Evolutionary conservation across 2,113 vertebrate genomes (phyloP), one percentile per base, ranked within the genome.

Genomic region (Crypturellus undulatus): DNA sequence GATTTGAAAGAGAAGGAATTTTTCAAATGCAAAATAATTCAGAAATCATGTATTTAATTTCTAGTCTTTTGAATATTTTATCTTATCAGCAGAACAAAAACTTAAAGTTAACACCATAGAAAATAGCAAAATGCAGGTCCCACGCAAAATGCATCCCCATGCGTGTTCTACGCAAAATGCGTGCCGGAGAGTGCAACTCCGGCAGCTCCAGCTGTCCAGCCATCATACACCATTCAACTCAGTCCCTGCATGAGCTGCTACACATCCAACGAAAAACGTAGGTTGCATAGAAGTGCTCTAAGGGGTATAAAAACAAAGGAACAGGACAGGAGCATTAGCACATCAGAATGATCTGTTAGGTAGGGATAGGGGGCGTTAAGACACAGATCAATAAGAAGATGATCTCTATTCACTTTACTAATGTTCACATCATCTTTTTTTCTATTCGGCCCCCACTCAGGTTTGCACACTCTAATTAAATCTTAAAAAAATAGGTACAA

Each of bases 381-480:
- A 63, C 4, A 45, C 11, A 36, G 36, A 60, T 13, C 40, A 28
- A 5, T 8, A 47, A 28, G 79, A 87, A 90, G 42, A 5, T 43
- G 34, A 4, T 56, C 34, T 65, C 34, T 4, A 30, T 21, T 49
- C 36, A 15, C 47, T 65, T 77, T 79, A n/a, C 21, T 3, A 49
- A 49, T 49, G 0, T 40, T 36, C 32, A 43, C 4, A 12, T 21
- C 13, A 49, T 6, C 1, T 24, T 20, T 30, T 3, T 2, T 2
- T 2, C 5, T 7, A 0, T 58, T 36, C 24, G 83, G 54, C 11
- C 24, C 20, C 8, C 21, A 71, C 67, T n/a, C 30, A 68, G 52
- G 22, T 3, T 56, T 65, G 28, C 21, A 60, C 8, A 25, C 4
- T 76, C 8, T 51, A 59, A 82, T 52, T 69, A 56, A 90, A 79